phyloP scores from a whole-genome alignment of 2,797 vertebrate species.

The Garrulus glandarius region DNA sequence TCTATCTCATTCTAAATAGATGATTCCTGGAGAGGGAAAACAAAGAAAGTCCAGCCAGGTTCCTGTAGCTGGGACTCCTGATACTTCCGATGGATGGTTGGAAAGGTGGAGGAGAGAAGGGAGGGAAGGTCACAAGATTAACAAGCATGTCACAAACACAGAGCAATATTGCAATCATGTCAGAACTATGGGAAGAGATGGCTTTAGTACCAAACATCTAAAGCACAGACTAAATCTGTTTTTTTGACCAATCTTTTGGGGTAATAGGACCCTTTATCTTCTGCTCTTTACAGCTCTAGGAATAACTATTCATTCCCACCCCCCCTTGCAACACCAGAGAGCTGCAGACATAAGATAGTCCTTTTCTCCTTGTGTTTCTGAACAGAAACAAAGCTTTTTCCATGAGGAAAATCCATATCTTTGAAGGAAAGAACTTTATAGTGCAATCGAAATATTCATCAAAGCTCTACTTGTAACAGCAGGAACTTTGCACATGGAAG shows the following conservation, averaged over 20 bases:
- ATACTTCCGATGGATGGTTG: neutral
- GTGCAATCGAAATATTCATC: slow-evolving; percentile 45
- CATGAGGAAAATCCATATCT: slow-evolving; percentile 4
- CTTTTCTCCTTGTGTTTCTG: neutral
- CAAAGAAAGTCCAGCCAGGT: neutral
- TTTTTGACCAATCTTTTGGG: neutral
- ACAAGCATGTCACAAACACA: neutral
- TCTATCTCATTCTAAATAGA: neutral
- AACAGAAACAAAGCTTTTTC: slow-evolving; percentile 11
- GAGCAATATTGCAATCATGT: neutral
- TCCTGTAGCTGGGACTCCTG: neutral
- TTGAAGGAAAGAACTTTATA: slow-evolving; percentile 42
- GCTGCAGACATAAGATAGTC: neutral
- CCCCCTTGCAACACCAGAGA: neutral
- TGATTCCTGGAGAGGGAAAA: neutral
- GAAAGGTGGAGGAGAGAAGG: neutral
- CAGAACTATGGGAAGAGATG: neutral
- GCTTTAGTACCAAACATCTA: neutral
- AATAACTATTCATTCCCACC: neutral
- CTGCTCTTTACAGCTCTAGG: neutral
- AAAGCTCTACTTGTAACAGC: slow-evolving; percentile 43
- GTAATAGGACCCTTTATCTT: neutral
- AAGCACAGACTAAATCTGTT: neutral
- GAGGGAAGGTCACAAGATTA: neutral
- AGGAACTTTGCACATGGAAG: slow-evolving; percentile 32